A percentile compares a stretch with the other conserved stretches of the same genome.
Conservation (phyloP, 2,797 vertebrate species). For the Mustela erminea region DNA sequence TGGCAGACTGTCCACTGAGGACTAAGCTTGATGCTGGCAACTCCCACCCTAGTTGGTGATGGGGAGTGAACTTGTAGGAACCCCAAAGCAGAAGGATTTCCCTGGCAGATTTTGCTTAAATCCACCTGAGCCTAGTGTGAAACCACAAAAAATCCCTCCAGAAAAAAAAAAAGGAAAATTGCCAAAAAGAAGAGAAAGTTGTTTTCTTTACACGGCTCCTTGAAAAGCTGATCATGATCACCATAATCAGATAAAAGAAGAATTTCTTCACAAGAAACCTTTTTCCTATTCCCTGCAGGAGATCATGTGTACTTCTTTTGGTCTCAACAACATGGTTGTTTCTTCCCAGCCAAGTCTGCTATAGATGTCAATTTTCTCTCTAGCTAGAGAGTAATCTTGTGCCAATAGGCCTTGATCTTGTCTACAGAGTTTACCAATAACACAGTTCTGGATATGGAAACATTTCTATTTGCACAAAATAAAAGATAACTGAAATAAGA, state of each 20-base stretch:
- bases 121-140: not conserved
- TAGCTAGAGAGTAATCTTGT: not conserved
- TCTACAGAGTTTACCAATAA: not conserved
- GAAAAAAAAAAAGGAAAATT: slow-evolving; percentile 45
- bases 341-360: not conserved
- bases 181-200: not conserved
- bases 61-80: not conserved
- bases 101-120: not conserved
- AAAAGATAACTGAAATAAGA: not conserved
- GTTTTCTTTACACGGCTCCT: not conserved
- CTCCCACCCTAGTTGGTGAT: not conserved
- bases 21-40: not conserved
- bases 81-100: not conserved
- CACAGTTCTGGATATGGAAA: slow-evolving; percentile 19
- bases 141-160: not conserved
- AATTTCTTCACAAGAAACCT: not conserved
- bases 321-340: not conserved
- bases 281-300: not conserved
- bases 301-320: not conserved
- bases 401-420: not conserved
- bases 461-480: not conserved
- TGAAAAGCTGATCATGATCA: not conserved
- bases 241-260: not conserved
- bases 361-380: not conserved
- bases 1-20: not conserved